Evolutionary conservation across 1,140 invertebrate species (phyloP).

Genomic region (Plodia interpunctella): DNA sequence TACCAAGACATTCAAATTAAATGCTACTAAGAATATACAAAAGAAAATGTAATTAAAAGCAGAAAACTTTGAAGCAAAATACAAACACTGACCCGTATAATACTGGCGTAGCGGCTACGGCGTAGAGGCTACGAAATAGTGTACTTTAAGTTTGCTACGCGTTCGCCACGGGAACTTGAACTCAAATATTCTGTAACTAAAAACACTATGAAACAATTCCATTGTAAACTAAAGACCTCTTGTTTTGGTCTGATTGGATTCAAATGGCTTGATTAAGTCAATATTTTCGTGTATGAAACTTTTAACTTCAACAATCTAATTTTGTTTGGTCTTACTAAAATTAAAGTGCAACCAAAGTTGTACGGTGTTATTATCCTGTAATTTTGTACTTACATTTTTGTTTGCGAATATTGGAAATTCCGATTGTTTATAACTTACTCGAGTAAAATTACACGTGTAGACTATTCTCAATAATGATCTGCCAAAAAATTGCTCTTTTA

Average conservation of each 20-base stretch:
- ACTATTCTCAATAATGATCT: too few relatives aligned
- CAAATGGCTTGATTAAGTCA: background rate
- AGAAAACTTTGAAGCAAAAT: constrained; percentile 1
- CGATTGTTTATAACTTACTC: too few relatives aligned
- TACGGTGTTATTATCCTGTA: too few relatives aligned
- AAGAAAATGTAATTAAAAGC: constrained; percentile 10
- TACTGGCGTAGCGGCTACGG: constrained; percentile 2
- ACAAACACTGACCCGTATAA: constrained; percentile 10
- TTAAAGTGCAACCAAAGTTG: too few relatives aligned
- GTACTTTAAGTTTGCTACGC: constrained; percentile 6
- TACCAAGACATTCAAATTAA: constrained; percentile 2
- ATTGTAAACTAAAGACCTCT: background rate
- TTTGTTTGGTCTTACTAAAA: too few relatives aligned
- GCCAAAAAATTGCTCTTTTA: too few relatives aligned
- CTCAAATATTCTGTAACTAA: background rate
- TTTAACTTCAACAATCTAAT: background rate
- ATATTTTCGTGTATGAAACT: too few relatives aligned
- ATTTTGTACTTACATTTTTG: too few relatives aligned
- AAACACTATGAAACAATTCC: background rate
- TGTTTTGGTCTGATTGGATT: background rate
- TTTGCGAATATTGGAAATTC: too few relatives aligned
- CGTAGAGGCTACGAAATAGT: constrained; percentile 6
- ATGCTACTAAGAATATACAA: background rate
- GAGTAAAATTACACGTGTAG: too few relatives aligned
- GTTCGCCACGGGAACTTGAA: background rate